Evolutionary conservation across 2,888 invertebrate genomes (phyloP).

Genomic region (Frankliniella fusca): DNA sequence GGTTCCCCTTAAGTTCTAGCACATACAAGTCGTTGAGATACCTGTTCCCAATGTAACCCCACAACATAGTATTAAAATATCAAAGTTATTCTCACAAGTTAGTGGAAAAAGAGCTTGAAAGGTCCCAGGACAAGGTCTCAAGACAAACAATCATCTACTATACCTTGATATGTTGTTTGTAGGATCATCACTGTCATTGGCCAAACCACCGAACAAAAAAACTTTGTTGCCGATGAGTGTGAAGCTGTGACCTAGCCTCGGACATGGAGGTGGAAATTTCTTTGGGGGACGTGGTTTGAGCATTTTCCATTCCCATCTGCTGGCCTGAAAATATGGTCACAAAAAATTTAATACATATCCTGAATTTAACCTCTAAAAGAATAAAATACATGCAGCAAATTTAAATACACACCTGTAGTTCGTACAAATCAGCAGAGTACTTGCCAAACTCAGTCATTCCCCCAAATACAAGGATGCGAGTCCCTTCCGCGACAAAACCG

Average conservation of each 20-base stretch:
- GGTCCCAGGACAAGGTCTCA: no score
- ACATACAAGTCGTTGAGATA: conserved; percentile 95
- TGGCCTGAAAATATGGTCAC: conserved; percentile 59
- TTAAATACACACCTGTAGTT: conserved; percentile 52
- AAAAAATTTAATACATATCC: not conserved
- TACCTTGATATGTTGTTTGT: conserved; percentile 28
- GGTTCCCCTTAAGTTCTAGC: conserved; percentile 74
- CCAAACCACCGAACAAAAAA: conserved; percentile 93
- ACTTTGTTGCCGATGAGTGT: conserved; percentile 88
- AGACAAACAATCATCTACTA: not conserved
- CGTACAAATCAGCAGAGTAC: conserved; percentile 95
- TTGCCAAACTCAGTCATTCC: conserved; percentile 99
- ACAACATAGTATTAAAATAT: no score
- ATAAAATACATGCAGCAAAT: not conserved
- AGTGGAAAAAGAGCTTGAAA: not conserved
- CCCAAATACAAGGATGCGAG: conserved; percentile 92
- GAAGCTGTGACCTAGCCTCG: conserved; percentile 94
- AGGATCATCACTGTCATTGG: conserved; percentile 45
- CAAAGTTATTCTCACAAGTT: no score
- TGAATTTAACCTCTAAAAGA: not conserved
- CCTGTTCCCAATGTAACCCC: conserved; percentile 29
- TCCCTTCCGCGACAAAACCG: conserved; percentile 95
- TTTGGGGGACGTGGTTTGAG: conserved; percentile 84
- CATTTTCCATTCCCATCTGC: conserved; percentile 95
- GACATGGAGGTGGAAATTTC: conserved; percentile 80